Evolutionary conservation across 2,113 vertebrate species (phyloP), one percentile per base, ranked within the genome.

Genomic region (Vulpes lagopus): DNA sequence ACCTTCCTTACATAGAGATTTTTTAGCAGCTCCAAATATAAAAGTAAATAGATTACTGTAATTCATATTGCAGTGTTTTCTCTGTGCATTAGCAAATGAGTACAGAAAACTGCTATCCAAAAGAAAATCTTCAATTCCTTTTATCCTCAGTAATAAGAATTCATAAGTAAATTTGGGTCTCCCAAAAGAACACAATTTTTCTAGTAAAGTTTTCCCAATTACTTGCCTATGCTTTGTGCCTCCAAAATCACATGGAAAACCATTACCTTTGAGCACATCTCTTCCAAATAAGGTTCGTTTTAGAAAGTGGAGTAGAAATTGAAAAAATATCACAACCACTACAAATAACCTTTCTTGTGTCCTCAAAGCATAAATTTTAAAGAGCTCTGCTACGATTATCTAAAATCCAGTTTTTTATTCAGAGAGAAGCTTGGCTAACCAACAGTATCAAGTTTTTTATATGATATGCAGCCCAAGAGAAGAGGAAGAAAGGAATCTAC

Each of bases 351-450:
- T 91, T 97, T 53, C 51, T 95, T 89, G 60, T 92, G 51, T 96
- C 71, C 80, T 96, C 73, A 89, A 73, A 94, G 59, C 19, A 83
- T 97, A 98, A 22, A 74, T 96, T 98, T 97, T 96, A 74, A 93
- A 92, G 93, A 95, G 19, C 14, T 49, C 0, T 93, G 93, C 94
- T 79, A 95, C n/a, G 93, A 82, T 97, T 51, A 84, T 87, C 1
- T 89, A 85, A 98, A 97, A 98, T 92, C 3, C 4, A 65, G 35
- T 43, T 90, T 90, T 91, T 95, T 91, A 95, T 93, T 84, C 25
- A n/a, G 16, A 53, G 38, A 88, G 10, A 95, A 96, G 22, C 95
- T 93, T 97, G 93, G 55, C 15, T 69, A 95, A 93, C 0, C 73
- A 93, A 35, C 11, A 92, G 14, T 71, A 80, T 74, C 83, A 94